These are phyloP conservation scores for Bothrops jararaca DNA, from an alignment of 2,113 vertebrate species.

Conservation along the genomic window DNA sequence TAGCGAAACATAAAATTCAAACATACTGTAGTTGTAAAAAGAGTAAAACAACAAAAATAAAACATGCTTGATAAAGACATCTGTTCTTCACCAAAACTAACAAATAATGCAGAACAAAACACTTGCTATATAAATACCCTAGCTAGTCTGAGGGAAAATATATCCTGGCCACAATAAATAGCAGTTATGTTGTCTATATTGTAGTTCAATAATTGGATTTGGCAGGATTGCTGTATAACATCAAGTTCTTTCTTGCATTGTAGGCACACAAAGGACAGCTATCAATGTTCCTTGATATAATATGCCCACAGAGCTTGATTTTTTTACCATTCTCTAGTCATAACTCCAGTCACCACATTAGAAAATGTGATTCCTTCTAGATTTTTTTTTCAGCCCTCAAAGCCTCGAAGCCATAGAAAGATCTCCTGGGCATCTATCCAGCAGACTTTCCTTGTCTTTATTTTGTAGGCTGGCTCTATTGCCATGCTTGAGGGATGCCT, in stretches of 20 bases:
- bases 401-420: no score
- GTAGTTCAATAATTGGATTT: neutral
- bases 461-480: no score
- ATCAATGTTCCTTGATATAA: neutral
- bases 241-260: neutral
- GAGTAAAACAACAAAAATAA: neutral
- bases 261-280: neutral
- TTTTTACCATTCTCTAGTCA: neutral
- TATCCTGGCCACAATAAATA: neutral
- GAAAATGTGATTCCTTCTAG: no score
- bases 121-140: no score
- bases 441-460: no score
- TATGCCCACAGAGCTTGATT: neutral
- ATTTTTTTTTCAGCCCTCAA: no score
- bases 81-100: neutral
- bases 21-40: neutral
- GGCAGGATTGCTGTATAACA: neutral
- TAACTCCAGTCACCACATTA: no score
- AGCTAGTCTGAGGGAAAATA: neutral
- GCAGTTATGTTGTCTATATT: neutral
- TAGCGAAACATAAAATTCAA: neutral
- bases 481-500: no score
- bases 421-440: no score
- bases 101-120: neutral
- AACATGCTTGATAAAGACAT: neutral